These are phyloP conservation scores for Notothenia rossii DNA, from an alignment of 2,113 vertebrate species.

Conservation along the genomic window DNA sequence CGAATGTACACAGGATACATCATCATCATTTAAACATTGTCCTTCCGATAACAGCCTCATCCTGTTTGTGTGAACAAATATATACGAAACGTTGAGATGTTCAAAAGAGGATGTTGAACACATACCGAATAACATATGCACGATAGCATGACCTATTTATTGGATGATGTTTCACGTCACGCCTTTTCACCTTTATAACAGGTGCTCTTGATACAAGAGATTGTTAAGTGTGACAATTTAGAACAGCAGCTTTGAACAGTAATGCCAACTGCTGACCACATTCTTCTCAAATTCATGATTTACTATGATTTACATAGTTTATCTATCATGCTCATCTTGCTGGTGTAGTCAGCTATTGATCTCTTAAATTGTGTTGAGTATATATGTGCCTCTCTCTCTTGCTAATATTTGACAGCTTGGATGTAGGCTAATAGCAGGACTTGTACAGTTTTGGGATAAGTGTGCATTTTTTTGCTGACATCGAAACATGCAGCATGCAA, in stretches of 20 bases:
- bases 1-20: constrained; percentile 34
- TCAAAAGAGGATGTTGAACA: not conserved
- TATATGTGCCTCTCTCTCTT: not conserved
- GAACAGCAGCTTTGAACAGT: not conserved
- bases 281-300: not conserved
- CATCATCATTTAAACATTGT: constrained; percentile 28
- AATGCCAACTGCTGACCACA: not conserved
- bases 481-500: not conserved
- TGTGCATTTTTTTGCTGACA: not conserved
- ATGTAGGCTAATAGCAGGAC: no score
- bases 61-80: not conserved
- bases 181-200: not conserved
- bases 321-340: constrained; percentile 23
- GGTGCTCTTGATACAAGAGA: not conserved
- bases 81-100: not conserved
- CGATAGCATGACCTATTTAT: constrained; percentile 26
- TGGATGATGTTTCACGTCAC: not conserved
- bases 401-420: not conserved
- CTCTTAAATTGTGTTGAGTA: not conserved
- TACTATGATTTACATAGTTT: not conserved
- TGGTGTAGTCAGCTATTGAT: not conserved
- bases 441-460: not conserved
- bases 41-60: not conserved
- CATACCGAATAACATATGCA: constrained; percentile 11
- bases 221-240: not conserved